Evolutionary conservation across 2,888 invertebrate species (phyloP), one percentile per base, ranked within the genome.

Genomic region (Ypsolopha scabrella): DNA sequence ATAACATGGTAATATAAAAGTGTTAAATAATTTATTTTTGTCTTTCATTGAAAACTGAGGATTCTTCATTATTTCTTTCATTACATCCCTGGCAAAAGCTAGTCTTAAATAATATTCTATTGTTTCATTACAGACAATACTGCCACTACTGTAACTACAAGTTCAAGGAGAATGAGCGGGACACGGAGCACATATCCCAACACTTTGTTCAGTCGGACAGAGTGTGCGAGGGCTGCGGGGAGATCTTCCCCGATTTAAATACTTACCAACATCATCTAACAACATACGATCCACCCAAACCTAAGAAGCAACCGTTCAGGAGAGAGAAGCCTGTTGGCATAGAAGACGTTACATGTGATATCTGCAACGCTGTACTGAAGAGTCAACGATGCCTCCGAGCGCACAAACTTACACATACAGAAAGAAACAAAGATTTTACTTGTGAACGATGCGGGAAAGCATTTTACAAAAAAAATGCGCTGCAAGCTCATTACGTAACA

Each of bases 371-470:
- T 34, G 44, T 47, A 1, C 47, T 44, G 13, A 51, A 52, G 14
- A 43, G 34, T 36, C 35, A 33, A 9, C 35, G 50, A n/a, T n/a
- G 2, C 7, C 13, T 49, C 2, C 38, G 39, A 7, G 36, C 81
- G 7, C 90, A 90, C 58, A 85, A 88, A 0, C 76, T 79, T 55
- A 70, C 81, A 13, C 89, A 89, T 63, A 73, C 55, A 72, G 64
- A 80, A 60, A 60, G 58, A 45, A 47, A 50, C 50, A 51, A 50
- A 43, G 50, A 55, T 35, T 52, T 52, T 45, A 50, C 53, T 2
- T 58, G 58, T 38, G 56, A 58, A 7, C 14, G 43, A 4, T 56
- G 58, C 45, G 55, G 54, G 1, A 55, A 52, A 48, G 50, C 53
- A 0, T 57, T 54, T 47, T 55, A 48, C 48, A 50, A 51, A 6